A percentile compares a stretch with the other conserved stretches of the same genome.
These are phyloP conservation scores for Cnemophilus loriae DNA, from an alignment of 2,113 vertebrate genomes.

Conservation along the genomic window DNA sequence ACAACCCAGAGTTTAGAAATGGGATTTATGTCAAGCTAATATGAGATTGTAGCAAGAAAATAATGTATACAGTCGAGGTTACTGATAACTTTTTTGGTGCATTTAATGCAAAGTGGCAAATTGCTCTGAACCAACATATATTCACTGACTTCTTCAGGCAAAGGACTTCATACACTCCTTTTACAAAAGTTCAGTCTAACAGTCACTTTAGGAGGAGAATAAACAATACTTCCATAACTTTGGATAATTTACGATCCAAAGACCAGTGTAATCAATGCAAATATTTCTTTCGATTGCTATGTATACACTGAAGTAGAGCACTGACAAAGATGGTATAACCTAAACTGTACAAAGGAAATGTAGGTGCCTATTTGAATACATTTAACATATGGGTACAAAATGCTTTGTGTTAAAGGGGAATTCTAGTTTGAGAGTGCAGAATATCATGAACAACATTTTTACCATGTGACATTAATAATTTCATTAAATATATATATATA, in stretches of 20 bases:
- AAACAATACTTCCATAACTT: not conserved
- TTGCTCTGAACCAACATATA: not conserved
- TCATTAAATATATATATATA: not conserved
- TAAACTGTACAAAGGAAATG: not conserved
- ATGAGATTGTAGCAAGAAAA: not conserved
- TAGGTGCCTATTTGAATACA: not conserved
- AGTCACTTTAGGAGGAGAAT: not conserved
- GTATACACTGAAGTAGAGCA: not conserved
- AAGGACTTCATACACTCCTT: not conserved
- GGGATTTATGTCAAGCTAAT: not conserved
- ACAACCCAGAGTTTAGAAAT: not conserved
- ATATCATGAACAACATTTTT: not conserved
- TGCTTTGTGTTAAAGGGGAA: not conserved
- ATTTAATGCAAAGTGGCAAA: not conserved
- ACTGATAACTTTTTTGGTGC: not conserved
- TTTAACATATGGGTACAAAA: not conserved
- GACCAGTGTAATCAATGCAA: not conserved
- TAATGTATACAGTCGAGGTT: not conserved
- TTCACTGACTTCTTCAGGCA: not conserved
- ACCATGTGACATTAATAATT: not conserved
- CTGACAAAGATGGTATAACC: not conserved
- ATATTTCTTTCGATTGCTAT: not conserved
- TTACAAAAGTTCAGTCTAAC: not conserved
- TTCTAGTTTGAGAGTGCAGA: not conserved
- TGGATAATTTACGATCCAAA: not conserved